Evolutionary conservation across 2,888 invertebrate genomes (phyloP).

Genomic region (Chesias legatella): DNA sequence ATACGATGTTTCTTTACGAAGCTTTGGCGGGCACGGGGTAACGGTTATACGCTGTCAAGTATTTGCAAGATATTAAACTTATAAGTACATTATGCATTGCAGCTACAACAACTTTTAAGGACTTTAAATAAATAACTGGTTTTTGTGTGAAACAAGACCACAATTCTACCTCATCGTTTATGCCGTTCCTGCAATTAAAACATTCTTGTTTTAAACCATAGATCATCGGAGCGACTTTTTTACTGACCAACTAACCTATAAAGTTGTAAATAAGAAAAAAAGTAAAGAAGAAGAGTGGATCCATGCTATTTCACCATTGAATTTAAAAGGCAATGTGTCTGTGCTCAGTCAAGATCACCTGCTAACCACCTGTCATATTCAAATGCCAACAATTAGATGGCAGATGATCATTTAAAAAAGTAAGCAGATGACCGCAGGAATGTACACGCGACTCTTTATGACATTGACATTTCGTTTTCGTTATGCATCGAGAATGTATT

Average conservation of each 20-base stretch:
- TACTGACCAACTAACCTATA: constrained; percentile 7
- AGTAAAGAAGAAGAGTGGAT: neutral
- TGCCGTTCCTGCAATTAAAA: neutral
- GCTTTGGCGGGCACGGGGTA: no score
- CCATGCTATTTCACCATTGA: constrained; percentile 2
- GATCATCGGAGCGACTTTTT: constrained; percentile 6
- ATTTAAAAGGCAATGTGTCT: constrained; percentile 6
- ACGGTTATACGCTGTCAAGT: no score
- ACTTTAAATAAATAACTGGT: neutral
- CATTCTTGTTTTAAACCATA: constrained; percentile 1
- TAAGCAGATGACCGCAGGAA: neutral
- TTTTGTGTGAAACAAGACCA: constrained; percentile 2
- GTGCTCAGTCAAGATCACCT: neutral
- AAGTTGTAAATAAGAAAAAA: neutral
- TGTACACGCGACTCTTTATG: constrained; percentile 2
- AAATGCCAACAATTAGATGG: constrained; percentile 5
- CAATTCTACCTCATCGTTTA: neutral
- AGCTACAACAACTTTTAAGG: no score
- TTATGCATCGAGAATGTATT: neutral
- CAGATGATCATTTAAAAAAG: constrained; percentile 1
- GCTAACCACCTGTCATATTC: constrained; percentile 4
- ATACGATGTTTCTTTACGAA: no score
- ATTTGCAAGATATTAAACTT: no score
- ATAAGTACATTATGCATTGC: no score
- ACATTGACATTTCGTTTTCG: constrained; percentile 12